Conservation (phyloP, 1,140 invertebrate genomes). For the Laupala kohalensis region DNA sequence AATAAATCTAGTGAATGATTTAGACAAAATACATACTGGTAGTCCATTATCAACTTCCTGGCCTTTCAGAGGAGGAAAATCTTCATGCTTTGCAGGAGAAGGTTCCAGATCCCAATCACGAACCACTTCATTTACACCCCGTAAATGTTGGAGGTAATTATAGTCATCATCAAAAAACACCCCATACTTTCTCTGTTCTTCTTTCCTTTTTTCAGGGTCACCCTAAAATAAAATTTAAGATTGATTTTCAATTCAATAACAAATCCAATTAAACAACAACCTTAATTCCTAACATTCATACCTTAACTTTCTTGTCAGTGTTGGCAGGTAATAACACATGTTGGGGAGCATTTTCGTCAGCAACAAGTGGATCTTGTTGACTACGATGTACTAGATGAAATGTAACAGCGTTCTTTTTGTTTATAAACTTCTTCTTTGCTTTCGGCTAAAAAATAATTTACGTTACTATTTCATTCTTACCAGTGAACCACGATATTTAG, state of each 20-base stretch:
- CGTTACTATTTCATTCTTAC: not conserved
- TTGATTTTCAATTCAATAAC: not conserved
- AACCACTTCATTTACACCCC: conserved; percentile 39
- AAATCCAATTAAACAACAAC: not conserved
- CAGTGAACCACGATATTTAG: not conserved
- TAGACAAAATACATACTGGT: too few relatives aligned
- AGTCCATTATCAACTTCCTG: not conserved
- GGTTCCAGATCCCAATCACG: conserved; percentile 26
- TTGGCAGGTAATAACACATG: conserved; percentile 58
- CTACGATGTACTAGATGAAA: conserved; percentile 86
- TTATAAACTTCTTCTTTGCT: conserved; percentile 70
- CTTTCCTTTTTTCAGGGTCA: conserved; percentile 41
- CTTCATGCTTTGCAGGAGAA: not conserved
- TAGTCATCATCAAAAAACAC: conserved; percentile 94
- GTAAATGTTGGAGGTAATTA: conserved; percentile 87
- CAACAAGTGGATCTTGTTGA: conserved; percentile 78
- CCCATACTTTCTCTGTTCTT: conserved; percentile 82
- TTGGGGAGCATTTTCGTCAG: conserved; percentile 78
- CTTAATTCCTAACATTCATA: conserved; percentile 6
- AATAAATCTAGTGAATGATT: too few relatives aligned
- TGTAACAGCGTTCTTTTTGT: conserved; percentile 80
- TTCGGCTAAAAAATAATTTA: conserved; percentile 7
- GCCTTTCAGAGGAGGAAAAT: not conserved
- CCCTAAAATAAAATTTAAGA: not conserved
- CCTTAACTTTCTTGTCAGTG: conserved; percentile 16